phyloP scores from a whole-genome alignment of 2,797 vertebrate genomes.

The Coregonus ussuriensis region DNA sequence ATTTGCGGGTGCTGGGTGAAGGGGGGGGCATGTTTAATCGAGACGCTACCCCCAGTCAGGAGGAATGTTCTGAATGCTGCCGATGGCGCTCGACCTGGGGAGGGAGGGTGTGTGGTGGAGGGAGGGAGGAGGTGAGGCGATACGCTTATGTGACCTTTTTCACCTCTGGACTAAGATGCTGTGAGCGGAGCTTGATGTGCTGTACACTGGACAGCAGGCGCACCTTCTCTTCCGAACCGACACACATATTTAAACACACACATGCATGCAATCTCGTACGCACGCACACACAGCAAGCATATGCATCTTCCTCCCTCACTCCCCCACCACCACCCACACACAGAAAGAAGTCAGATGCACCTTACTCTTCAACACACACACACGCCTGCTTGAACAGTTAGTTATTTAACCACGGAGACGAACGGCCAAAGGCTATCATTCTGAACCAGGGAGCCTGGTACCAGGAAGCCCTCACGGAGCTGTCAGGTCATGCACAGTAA shows the following conservation, averaged over 20 bases:
- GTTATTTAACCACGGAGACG: neutral
- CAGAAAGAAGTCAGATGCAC: neutral
- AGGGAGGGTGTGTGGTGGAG: conserved; percentile 1
- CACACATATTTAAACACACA: neutral
- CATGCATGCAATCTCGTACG: no score
- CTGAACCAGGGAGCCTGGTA: neutral
- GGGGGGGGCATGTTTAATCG: no score
- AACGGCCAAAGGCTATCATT: neutral
- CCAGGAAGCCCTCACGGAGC: neutral
- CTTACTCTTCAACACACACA: neutral
- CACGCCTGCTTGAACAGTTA: neutral
- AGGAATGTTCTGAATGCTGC: neutral
- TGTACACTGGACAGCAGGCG: neutral
- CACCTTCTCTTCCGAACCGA: neutral
- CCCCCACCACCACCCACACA: neutral
- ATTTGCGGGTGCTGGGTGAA: no score
- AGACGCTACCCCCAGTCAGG: no score
- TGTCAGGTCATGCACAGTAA: neutral
- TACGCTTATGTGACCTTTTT: neutral
- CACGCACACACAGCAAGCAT: neutral
- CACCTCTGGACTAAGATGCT: neutral
- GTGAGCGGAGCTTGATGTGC: neutral
- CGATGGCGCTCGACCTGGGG: neutral
- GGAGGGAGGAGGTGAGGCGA: neutral
- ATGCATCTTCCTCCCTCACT: neutral